Percentiles rank a stretch among this genome's conserved stretches.
Conservation (phyloP, 2,113 vertebrate genomes). For the Aleadryas rufinucha region DNA sequence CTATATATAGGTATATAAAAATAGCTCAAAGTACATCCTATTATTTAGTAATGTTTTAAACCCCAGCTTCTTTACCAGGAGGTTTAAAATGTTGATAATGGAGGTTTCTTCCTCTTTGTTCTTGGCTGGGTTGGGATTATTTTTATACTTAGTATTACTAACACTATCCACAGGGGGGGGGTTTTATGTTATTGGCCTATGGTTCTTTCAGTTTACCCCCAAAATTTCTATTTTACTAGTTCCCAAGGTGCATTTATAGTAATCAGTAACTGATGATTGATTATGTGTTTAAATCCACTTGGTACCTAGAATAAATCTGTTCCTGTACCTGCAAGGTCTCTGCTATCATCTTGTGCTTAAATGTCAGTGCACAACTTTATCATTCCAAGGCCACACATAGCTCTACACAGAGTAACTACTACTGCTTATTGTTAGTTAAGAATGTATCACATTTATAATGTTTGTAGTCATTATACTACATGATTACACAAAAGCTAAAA, state of each 20-base stretch:
- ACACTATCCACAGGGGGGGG: accelerated
- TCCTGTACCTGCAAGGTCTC: neutral
- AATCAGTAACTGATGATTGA: neutral
- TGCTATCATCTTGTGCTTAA: neutral
- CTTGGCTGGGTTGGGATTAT: neutral
- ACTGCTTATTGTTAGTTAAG: neutral
- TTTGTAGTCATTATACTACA: neutral
- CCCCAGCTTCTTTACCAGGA: neutral
- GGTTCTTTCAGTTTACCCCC: neutral
- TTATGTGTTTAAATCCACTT: neutral
- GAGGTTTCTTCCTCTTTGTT: neutral
- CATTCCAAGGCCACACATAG: neutral
- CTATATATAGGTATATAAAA: neutral
- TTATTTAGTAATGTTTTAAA: neutral
- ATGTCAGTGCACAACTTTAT: neutral
- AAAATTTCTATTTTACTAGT: neutral
- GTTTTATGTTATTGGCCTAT: neutral
- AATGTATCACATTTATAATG: neutral
- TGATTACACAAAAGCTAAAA: neutral
- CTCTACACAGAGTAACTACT: neutral
- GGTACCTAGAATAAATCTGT: neutral
- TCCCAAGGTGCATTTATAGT: neutral
- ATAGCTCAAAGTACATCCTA: neutral
- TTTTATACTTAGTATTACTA: neutral
- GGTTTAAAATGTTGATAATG: neutral